Evolutionary conservation across 2,797 vertebrate species (phyloP), one percentile per base, ranked within the genome.

Genomic region (Vireo griseus): DNA sequence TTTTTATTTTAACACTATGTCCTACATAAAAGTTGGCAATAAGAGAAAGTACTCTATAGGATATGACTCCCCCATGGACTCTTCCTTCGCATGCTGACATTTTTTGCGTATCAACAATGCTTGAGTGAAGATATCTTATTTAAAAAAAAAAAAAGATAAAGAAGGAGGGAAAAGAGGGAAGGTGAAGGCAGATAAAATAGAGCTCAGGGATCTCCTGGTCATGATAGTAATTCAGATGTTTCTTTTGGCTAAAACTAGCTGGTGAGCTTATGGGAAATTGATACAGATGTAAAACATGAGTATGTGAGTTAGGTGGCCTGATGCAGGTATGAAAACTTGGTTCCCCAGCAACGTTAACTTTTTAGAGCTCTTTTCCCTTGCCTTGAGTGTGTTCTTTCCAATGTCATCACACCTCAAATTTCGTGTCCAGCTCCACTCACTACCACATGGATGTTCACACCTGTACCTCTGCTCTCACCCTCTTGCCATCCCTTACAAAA

Each of bases 1-100:
- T 88, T 96, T 97, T 95, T 90, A 91, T 92, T 91, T 95, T 68
- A 72, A 69, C 29, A 63, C 66, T 69, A 78, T 57, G 76, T 91
- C 67, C 72, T 81, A 88, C 66, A 88, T 94, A 92, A 95, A 95
- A 93, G 50, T 80, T 91, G 57, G 66, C 87, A 92, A 75, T 92
- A 93, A 94, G 87, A 90, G 48, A 80, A 94, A 95, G 71, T 58
- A 74, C 16, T 96, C 13, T 37, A 11, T 54, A 80, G 75, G 57
- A 80, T 92, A 95, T 0, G 11, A 73, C 75, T 92, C 84, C 61
- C 75, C 4, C 31, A 47, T 74, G 87, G 55, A 79, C 73, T 94
- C 61, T 82, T 73, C n/a, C 33, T 91, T 88, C 3, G 4, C n/a
- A 37, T 0, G 0, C 14, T 57, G 72, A 66, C 52, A 63, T 90